phyloP scores from a whole-genome alignment of 2,113 vertebrate genomes.

The Pachypanchax playfairii region DNA sequence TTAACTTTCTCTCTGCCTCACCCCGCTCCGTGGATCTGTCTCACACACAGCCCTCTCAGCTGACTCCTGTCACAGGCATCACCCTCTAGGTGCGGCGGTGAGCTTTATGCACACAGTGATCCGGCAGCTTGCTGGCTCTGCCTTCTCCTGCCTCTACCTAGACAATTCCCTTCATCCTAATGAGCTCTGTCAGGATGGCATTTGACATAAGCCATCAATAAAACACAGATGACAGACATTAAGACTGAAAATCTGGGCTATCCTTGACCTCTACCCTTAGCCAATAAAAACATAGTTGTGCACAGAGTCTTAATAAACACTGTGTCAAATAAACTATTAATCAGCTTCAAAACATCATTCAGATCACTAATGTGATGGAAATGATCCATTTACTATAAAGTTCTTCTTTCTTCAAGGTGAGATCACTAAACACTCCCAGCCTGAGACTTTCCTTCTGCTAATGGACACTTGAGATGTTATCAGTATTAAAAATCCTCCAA shows the following conservation, averaged over 20 bases:
- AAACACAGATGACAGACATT: slow-evolving; percentile 74
- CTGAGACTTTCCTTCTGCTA: slow-evolving; percentile 49
- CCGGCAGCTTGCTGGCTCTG: slow-evolving; percentile 66
- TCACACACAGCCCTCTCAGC: slow-evolving; percentile 60
- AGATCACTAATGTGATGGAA: slow-evolving; percentile 28
- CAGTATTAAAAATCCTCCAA: no score
- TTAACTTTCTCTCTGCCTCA: slow-evolving; percentile 31
- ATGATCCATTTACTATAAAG: slow-evolving; percentile 42
- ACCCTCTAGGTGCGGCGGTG: slow-evolving; percentile 65
- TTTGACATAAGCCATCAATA: slow-evolving; percentile 81
- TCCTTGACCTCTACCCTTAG: slow-evolving; percentile 21
- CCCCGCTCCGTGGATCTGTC: slow-evolving; percentile 14
- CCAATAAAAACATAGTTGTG: no score
- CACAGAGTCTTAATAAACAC: slow-evolving; percentile 7
- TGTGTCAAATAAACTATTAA: slow-evolving; percentile 32
- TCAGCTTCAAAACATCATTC: slow-evolving; percentile 44
- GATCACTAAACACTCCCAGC: slow-evolving; percentile 33
- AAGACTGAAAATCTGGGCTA: slow-evolving; percentile 54
- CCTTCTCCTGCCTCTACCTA: slow-evolving; percentile 74
- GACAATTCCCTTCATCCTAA: slow-evolving; percentile 73
- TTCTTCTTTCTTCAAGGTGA: slow-evolving; percentile 53
- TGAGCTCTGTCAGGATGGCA: slow-evolving; percentile 80
- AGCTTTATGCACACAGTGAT: slow-evolving; percentile 67
- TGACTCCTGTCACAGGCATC: slow-evolving; percentile 75
- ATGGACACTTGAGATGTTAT: slow-evolving; percentile 47